phyloP scores from a whole-genome alignment of 2,113 vertebrate species.

The Stigmatopora nigra region DNA sequence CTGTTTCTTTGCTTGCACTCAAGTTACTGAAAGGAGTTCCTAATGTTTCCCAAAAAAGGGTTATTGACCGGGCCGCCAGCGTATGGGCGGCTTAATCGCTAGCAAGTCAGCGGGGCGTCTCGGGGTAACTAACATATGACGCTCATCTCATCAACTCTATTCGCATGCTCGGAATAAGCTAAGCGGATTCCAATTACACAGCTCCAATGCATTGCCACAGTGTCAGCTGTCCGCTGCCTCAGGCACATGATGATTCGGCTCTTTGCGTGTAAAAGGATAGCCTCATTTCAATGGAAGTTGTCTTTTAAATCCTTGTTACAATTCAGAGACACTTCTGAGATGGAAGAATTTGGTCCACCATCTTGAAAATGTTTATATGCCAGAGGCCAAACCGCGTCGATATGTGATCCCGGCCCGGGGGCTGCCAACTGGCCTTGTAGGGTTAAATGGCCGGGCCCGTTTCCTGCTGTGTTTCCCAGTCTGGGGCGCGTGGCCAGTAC shows the following conservation, averaged over 20 bases:
- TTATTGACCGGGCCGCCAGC: conserved; percentile 32
- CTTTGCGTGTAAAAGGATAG: conserved; percentile 66
- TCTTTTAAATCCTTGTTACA: conserved; percentile 52
- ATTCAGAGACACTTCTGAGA: conserved; percentile 22
- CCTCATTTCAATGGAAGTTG: conserved; percentile 49
- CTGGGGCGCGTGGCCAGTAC: conserved; percentile 20
- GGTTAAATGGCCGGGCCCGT: conserved; percentile 30
- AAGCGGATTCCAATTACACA: conserved; percentile 63
- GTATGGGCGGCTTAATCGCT: conserved; percentile 27
- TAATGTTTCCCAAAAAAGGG: conserved; percentile 60
- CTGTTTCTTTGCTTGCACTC: conserved; percentile 27
- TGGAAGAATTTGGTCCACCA: conserved; percentile 12
- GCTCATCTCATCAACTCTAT: conserved; percentile 56
- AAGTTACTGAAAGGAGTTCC: conserved; percentile 26
- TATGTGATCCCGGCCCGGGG: not conserved
- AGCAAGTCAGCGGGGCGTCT: conserved; percentile 27
- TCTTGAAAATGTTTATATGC: conserved; percentile 36
- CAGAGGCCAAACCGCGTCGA: not conserved
- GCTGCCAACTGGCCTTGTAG: conserved; percentile 40
- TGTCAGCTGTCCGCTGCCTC: conserved; percentile 66
- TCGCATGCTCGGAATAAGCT: conserved; percentile 70
- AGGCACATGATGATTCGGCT: conserved; percentile 69
- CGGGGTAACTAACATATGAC: conserved; percentile 50
- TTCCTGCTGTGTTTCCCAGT: conserved; percentile 35
- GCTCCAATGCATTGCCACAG: conserved; percentile 64